A percentile compares a stretch with the other conserved stretches of the same genome.
Conservation (phyloP, 2,113 vertebrate species). For the Aix galericulata region DNA sequence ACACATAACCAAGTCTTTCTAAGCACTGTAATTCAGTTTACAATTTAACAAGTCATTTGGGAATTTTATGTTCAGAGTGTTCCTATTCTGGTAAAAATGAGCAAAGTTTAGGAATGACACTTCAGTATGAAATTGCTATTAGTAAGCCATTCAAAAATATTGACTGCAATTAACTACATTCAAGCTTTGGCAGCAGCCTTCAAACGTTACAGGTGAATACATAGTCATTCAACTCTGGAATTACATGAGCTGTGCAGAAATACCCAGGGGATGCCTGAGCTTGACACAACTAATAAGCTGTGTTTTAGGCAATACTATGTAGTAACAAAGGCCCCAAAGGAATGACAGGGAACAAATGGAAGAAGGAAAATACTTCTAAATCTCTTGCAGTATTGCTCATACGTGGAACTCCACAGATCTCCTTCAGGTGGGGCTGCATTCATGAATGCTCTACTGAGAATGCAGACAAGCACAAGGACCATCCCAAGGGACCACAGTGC, state of each 20-base stretch:
- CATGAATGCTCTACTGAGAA: background rate
- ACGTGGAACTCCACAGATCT: background rate
- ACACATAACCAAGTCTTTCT: slow-evolving; percentile 22
- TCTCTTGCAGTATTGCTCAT: background rate
- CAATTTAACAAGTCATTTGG: slow-evolving; percentile 51
- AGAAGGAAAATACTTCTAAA: slow-evolving; percentile 16
- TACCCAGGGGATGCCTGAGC: slow-evolving; percentile 65
- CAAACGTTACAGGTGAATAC: slow-evolving; percentile 67
- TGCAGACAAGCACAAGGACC: background rate
- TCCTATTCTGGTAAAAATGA: slow-evolving; percentile 60
- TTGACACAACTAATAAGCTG: slow-evolving; percentile 70
- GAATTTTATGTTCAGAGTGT: slow-evolving; percentile 39
- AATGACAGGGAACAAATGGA: background rate
- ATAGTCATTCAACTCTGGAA: slow-evolving; percentile 64
- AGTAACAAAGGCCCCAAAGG: slow-evolving; percentile 31
- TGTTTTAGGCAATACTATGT: slow-evolving; percentile 63
- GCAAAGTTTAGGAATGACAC: slow-evolving; percentile 65
- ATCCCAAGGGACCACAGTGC: background rate
- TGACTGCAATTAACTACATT: slow-evolving; percentile 69
- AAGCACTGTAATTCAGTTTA: slow-evolving; percentile 53
- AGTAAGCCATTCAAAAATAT: slow-evolving; percentile 72
- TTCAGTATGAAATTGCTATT: slow-evolving; percentile 66
- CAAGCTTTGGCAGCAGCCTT: slow-evolving; percentile 69
- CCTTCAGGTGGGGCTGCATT: background rate
- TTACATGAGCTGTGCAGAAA: slow-evolving; percentile 72